Base-by-base conservation (phyloP, 2,113 vertebrate species). In the Gasterosteus nipponicus region DNA sequence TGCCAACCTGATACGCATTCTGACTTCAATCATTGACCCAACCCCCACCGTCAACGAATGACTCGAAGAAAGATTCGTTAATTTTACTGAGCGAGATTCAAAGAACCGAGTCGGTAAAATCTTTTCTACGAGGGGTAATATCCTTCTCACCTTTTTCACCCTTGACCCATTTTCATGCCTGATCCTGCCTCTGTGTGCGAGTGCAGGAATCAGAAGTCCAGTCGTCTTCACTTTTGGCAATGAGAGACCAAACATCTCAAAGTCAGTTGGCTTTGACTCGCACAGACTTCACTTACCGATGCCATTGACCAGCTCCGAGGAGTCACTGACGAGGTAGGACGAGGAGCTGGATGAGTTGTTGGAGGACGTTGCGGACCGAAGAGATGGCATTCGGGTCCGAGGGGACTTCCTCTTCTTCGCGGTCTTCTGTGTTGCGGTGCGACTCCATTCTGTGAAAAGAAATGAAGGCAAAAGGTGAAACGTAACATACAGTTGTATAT, bases 401-500 rank as follows among this genome's bases (percentile, higher is more conserved):
- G 89, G 75, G 0, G 67, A 82, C 62, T 86, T 93, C 71, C 22
- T 26, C 22, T 26, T 93, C 69, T 85, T 92, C 0, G 2, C 53
- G 0, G 29, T 91, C 56, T 89, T 94, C 75, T 93, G 91, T 38
- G 94, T 94, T 33, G 90, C 91, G 9, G 93, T 95, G 4, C 85
- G 93, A 83, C 95, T 95, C 95, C 94, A 95, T 4, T 95, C 95
- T 95, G 75, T 33, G 8, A 35, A 54, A 58, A 47, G 18, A 67
- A 14, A 66, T 46, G 26, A 19, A 59, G 1, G 12, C 71, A 35
- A 56, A 31, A 31, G 1, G 15, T 26, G 2, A 62, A 38, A 38
- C 26, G 3, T 22, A 15, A 58, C 1, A 39, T 22, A 16, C 3
- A 33, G 5, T 33, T 26, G 22, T 26, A 26, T 26, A 26, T 26